A percentile compares a stretch with the other conserved stretches of the same genome.
Conservation (phyloP, 2,888 invertebrate species). For the Dolichomitus sp. region DNA sequence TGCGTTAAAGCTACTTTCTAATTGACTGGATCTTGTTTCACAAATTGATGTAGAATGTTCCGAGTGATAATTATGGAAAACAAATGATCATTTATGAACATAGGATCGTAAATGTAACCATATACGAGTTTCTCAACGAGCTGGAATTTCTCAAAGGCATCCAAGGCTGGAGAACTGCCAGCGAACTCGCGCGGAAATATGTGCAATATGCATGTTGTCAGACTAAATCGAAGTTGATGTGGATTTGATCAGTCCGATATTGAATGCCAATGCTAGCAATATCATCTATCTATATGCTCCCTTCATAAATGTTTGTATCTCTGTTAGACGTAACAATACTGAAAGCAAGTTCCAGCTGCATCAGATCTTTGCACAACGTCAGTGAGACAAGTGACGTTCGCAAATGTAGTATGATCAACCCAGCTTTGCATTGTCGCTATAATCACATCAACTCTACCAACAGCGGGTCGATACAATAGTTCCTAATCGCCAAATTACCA, state of each 20-base stretch:
- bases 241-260: slow-evolving; percentile 6
- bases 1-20: not conserved
- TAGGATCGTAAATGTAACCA: not conserved
- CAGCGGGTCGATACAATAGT: not conserved
- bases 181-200: not conserved
- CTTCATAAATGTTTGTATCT: not conserved
- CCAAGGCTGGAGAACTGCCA: slow-evolving; percentile 1
- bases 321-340: not conserved
- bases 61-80: no score
- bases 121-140: not conserved
- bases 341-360: not conserved
- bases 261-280: slow-evolving; percentile 13
- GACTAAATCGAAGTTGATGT: not conserved
- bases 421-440: not conserved
- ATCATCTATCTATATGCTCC: not conserved
- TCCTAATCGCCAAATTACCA: not conserved
- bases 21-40: not conserved
- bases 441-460: not conserved
- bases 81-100: not conserved
- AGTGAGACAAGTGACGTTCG: not conserved
- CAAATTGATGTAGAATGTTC: not conserved
- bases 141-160: slow-evolving; percentile 1
- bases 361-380: not conserved
- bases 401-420: not conserved
- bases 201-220: slow-evolving; percentile 16